Percentiles rank a stretch among this genome's conserved stretches.
Evolutionary conservation across 37 sponge, comb jelly and placozoan genomes (phyloP).

Genomic region (Axinella damicornis): DNA sequence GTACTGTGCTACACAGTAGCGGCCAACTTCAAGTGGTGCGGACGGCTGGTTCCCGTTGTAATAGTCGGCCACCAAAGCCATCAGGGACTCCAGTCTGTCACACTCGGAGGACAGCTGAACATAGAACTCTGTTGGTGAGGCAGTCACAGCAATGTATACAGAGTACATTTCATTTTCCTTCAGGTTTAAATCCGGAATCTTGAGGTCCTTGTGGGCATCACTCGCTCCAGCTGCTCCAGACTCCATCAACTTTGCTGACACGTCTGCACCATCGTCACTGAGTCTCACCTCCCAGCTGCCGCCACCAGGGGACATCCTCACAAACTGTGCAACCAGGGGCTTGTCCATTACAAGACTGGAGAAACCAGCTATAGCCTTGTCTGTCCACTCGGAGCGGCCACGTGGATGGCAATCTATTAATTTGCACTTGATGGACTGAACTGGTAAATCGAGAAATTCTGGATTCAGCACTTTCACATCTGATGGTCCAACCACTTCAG

Average conservation of each 20-base stretch:
- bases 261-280: conserved; percentile 7
- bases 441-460: conserved; percentile 26
- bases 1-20: conserved; percentile 66
- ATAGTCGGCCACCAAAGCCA: conserved; percentile 69
- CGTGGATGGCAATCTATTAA: conserved; percentile 15
- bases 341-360: conserved; percentile 38
- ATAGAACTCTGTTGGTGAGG: conserved; percentile 68
- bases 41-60: conserved; percentile 26
- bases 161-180: background rate
- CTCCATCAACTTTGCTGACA: background rate
- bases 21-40: conserved; percentile 24
- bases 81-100: conserved; percentile 53
- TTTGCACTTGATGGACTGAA: conserved; percentile 57
- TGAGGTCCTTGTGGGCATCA: background rate
- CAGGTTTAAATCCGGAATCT: conserved; percentile 13
- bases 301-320: background rate
- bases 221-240: background rate
- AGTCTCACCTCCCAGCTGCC: conserved; percentile 46
- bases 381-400: conserved; percentile 10
- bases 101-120: conserved; percentile 43
- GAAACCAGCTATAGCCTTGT: conserved; percentile 15
- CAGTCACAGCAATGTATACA: conserved; percentile 55
- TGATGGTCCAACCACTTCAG: conserved; percentile 19
- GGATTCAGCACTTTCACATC: conserved; percentile 27
- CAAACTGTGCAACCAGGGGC: conserved; percentile 5